Conservation (phyloP, 1,140 invertebrate genomes). For the Drosophila varians region DNA sequence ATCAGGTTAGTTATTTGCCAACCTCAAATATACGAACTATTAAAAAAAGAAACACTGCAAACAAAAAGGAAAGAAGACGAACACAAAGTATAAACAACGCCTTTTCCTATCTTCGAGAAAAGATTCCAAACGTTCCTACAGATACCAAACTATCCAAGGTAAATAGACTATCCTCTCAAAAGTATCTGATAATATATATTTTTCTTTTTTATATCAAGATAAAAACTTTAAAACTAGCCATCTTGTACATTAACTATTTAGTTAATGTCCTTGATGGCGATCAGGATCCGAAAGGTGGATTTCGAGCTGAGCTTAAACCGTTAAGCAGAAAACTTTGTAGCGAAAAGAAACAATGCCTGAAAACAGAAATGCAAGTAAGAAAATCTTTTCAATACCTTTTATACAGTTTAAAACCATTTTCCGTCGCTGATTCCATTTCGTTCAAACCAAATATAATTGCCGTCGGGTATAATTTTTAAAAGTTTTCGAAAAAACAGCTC, state of each 20-base stretch:
- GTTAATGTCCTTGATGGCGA: slow-evolving; percentile 91
- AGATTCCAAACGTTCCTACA: slow-evolving; percentile 97
- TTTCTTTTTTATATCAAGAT: too few relatives aligned
- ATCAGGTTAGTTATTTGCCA: slow-evolving; percentile 37
- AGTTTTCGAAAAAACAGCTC: neutral
- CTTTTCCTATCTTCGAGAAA: slow-evolving; percentile 94
- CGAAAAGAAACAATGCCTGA: slow-evolving; percentile 55
- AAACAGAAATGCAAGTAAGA: slow-evolving; percentile 55
- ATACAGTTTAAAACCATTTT: neutral
- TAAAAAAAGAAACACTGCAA: slow-evolving; percentile 91
- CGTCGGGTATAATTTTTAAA: neutral
- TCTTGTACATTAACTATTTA: slow-evolving; percentile 95
- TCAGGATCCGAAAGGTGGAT: slow-evolving; percentile 89
- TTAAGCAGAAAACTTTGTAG: slow-evolving; percentile 80
- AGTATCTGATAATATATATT: too few relatives aligned
- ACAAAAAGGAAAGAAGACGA: slow-evolving; percentile 95
- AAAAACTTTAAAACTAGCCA: slow-evolving; percentile 94
- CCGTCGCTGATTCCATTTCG: neutral
- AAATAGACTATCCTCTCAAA: too few relatives aligned
- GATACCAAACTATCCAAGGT: slow-evolving; percentile 97
- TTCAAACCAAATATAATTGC: neutral
- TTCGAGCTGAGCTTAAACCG: slow-evolving; percentile 89
- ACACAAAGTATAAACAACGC: slow-evolving; percentile 98
- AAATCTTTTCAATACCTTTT: neutral
- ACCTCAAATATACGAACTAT: slow-evolving; percentile 86